Evolutionary conservation across 2,888 invertebrate genomes (phyloP).

Genomic region (Papilio protenor): DNA sequence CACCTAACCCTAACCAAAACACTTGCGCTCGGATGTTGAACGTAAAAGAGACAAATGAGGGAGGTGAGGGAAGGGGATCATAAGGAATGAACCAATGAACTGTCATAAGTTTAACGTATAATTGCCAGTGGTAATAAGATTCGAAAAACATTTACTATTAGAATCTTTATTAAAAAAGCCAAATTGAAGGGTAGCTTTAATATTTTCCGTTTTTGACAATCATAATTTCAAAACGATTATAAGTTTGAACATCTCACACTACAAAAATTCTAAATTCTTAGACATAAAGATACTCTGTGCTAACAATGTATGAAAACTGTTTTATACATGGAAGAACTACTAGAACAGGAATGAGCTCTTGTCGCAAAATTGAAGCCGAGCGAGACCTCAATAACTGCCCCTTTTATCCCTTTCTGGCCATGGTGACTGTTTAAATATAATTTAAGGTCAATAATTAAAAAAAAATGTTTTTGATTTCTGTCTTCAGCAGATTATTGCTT

Average conservation of each 20-base stretch:
- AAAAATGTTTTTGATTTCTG: too few species aligned
- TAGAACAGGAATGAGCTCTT: too few species aligned
- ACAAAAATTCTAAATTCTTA: too few species aligned
- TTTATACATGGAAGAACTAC: too few species aligned
- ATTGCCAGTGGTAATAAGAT: slow-evolving; percentile 21
- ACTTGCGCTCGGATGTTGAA: slow-evolving; percentile 39
- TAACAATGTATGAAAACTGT: not conserved
- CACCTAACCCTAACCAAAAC: slow-evolving; percentile 22
- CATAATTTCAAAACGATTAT: too few species aligned
- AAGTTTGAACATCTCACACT: not conserved
- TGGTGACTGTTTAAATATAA: too few species aligned
- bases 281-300: not conserved
- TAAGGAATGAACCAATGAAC: slow-evolving; percentile 8
- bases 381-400: too few species aligned
- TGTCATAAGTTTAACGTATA: slow-evolving; percentile 40
- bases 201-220: not conserved
- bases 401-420: too few species aligned
- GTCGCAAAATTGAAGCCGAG: too few species aligned
- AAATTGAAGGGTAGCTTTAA: not conserved
- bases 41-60: slow-evolving; percentile 45
- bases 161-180: not conserved
- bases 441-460: too few species aligned
- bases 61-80: not conserved
- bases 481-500: too few species aligned
- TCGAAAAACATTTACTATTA: not conserved